Conservation (phyloP, 2,113 vertebrate genomes). For the Chaetorhynchus papuensis region DNA sequence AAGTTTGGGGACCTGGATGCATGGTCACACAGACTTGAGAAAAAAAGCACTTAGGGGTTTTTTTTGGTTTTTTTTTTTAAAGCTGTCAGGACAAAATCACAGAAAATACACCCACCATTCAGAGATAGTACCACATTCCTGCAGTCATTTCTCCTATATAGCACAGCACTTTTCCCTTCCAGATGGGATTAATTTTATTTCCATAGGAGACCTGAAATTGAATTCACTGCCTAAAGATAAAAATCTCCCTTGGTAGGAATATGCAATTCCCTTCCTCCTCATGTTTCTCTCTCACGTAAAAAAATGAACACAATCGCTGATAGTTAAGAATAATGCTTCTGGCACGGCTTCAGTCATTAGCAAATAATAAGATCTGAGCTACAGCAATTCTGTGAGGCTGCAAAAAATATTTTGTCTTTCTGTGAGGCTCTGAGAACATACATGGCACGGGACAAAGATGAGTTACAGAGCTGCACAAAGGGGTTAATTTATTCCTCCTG, state of each 20-base stretch:
- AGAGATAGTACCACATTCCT: not conserved
- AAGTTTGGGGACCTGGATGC: not conserved
- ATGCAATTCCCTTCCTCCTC: slow-evolving; percentile 47
- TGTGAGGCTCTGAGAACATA: not conserved
- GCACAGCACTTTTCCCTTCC: slow-evolving; percentile 23
- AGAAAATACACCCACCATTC: not conserved
- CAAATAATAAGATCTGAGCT: slow-evolving; percentile 3
- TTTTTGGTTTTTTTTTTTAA: not conserved
- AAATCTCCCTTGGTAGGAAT: slow-evolving; percentile 59
- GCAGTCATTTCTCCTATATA: not conserved
- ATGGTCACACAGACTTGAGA: not conserved
- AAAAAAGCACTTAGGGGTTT: not conserved
- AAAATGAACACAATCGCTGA: not conserved
- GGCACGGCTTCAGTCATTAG: slow-evolving; percentile 4
- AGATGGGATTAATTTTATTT: slow-evolving; percentile 64
- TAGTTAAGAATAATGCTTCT: slow-evolving; percentile 20
- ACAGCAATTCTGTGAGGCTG: not conserved
- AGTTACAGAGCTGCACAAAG: slow-evolving; percentile 37
- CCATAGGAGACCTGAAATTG: slow-evolving; percentile 42
- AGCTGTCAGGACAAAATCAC: slow-evolving; percentile 30
- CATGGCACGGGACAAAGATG: not conserved
- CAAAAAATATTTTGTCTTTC: slow-evolving; percentile 10
- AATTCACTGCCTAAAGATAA: slow-evolving; percentile 62
- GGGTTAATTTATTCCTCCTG: slow-evolving; percentile 53
- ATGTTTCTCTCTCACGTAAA: slow-evolving; percentile 13